Evolutionary conservation across 2,888 invertebrate species (phyloP), one percentile per base, ranked within the genome.

Genomic region (Anoplius nigerrimus): DNA sequence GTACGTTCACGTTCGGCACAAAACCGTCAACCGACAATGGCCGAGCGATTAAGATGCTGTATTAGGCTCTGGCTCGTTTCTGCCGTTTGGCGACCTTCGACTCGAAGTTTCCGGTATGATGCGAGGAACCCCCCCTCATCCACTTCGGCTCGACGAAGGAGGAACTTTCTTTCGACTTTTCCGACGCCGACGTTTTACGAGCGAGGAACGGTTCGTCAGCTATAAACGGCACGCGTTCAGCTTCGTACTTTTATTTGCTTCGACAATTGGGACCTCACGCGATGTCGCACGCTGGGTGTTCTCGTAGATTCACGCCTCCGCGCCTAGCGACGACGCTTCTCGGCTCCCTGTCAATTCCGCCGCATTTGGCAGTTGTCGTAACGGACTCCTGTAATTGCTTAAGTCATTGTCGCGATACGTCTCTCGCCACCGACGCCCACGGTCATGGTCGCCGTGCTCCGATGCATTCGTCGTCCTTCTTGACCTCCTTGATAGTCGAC

Each of bases 361-460:
- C 55, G 21, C 64, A 58, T 73, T 71, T 62, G 71, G 45, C 34
- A 21, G 51, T 42, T 43, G 52, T 59, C 43, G 53, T 62, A 64
- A 69, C 20, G 22, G 48, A n/a, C n/a, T 45, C 60, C 48, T 24
- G 59, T 66, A 54, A 76, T 66, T 65, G 53, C 57, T 56, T 59
- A 64, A 73, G 69, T 69, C 73, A 74, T 74, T 69, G 56, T 45
- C 64, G 54, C 63, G 69, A 69, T 58, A 56, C 57, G 18, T 56
- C 59, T 63, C 52, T 42, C 34, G 46, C 45, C 21, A 24, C 20
- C 52, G 53, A 54, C 69, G 62, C 22, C 56, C 63, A 62, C 62
- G 72, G 72, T 71, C 74, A 71, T 52, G 71, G 70, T 70, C 78
- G 60, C 55, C 54, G 68, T 60, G 60, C 53, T 24, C 57, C 27